Evolutionary conservation across 2,797 vertebrate species (phyloP).

Genomic region (Sebastes umbrosus): DNA sequence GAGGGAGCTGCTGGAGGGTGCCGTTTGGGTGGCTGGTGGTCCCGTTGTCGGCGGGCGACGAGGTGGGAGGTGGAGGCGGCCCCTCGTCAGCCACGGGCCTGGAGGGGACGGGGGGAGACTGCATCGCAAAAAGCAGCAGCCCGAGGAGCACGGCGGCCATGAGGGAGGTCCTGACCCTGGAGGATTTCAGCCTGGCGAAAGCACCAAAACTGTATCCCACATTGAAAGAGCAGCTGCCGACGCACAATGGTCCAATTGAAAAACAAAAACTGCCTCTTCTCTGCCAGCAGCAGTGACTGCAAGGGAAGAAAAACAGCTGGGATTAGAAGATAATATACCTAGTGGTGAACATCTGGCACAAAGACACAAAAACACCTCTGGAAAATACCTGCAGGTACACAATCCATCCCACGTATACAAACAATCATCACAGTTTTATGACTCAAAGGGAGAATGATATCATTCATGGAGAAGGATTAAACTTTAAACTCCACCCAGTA

Average conservation of each 20-base stretch:
- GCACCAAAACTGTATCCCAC: constrained; percentile 78
- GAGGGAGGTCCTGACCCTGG: constrained; percentile 83
- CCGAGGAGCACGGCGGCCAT: constrained; percentile 90
- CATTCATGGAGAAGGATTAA: not conserved
- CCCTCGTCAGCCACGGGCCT: constrained; percentile 67
- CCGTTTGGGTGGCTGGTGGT: constrained; percentile 79
- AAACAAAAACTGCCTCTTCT: constrained; percentile 37
- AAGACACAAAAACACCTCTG: not conserved
- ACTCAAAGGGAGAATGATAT: not conserved
- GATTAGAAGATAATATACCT: constrained; percentile 17
- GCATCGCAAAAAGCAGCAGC: constrained; percentile 87
- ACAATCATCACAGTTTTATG: not conserved
- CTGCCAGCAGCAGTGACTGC: constrained; percentile 42
- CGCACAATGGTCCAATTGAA: constrained; percentile 53
- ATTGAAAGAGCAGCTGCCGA: constrained; percentile 68
- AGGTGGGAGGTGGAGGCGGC: constrained; percentile 37
- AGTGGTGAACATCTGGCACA: not conserved
- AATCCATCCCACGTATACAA: not conserved
- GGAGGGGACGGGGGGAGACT: constrained; percentile 85
- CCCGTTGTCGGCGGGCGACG: constrained; percentile 58
- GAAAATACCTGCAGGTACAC: not conserved
- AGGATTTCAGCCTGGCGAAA: constrained; percentile 83
- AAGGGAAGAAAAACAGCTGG: constrained; percentile 41
- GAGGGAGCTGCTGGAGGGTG: constrained; percentile 86
- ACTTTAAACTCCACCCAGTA: not conserved